Evolutionary conservation across 2,888 invertebrate genomes (phyloP).

Genomic region (Cataglyphis cursor): DNA sequence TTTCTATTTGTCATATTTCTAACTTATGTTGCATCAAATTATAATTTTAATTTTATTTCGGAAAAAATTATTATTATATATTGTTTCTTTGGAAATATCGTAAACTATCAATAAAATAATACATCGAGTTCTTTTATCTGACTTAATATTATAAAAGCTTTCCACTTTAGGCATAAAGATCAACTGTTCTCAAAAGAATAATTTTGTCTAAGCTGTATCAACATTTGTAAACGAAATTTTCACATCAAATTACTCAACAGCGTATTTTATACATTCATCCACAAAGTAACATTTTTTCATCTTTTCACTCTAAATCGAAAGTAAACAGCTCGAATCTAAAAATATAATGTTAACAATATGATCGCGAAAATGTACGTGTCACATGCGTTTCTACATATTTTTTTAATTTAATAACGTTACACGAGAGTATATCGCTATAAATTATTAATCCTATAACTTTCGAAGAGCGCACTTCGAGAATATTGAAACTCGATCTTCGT

Average conservation of each 20-base stretch:
- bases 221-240: conserved; percentile 8
- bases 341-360: conserved; percentile 1
- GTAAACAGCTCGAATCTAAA: background rate
- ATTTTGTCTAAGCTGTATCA: background rate
- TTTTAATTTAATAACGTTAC: conserved; percentile 19
- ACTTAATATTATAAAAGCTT: conserved; percentile 26
- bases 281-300: background rate
- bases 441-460: conserved; percentile 32
- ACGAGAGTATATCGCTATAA: background rate
- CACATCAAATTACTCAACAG: conserved; percentile 11
- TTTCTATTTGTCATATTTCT: conserved; percentile 22
- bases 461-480: conserved; percentile 1
- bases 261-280: conserved; percentile 22
- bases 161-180: background rate
- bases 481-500: background rate
- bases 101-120: conserved; percentile 11
- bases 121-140: conserved; percentile 13
- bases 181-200: background rate
- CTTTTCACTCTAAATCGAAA: conserved; percentile 1
- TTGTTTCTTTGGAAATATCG: conserved; percentile 7
- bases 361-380: background rate
- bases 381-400: background rate
- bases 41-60: conserved; percentile 9
- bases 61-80: background rate
- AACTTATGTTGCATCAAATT: conserved; percentile 2